Evolutionary conservation across 1,140 invertebrate species (phyloP).

Genomic region (Gyrodactylus salaris): DNA sequence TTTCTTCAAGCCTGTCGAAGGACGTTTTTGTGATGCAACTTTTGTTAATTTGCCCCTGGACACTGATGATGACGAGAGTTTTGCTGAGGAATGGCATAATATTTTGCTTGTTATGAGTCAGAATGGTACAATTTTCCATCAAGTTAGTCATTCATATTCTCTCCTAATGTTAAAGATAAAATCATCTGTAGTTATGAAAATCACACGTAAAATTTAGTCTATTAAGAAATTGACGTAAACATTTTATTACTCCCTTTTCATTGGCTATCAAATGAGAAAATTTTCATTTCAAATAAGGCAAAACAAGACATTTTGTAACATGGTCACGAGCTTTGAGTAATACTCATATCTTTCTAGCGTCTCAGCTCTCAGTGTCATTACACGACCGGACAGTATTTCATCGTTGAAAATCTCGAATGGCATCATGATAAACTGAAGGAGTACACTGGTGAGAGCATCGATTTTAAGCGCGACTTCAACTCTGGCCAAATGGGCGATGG

Average conservation of each 20-base stretch:
- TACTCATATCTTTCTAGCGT: not conserved
- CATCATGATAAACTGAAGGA: not conserved
- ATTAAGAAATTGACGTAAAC: too few relatives aligned
- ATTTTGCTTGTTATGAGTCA: not conserved
- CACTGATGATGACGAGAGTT: not conserved
- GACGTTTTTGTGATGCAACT: not conserved
- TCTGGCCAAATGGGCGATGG: not conserved
- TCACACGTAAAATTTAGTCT: too few relatives aligned
- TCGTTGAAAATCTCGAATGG: not conserved
- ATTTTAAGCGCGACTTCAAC: not conserved
- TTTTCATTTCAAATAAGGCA: too few relatives aligned
- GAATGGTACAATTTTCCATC: not conserved
- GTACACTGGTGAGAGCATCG: not conserved
- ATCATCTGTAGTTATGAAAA: too few relatives aligned
- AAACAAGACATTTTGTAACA: too few relatives aligned
- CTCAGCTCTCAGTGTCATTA: not conserved
- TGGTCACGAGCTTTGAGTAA: too few relatives aligned
- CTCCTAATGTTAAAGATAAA: too few relatives aligned
- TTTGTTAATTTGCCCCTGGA: not conserved
- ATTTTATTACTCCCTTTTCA: too few relatives aligned
- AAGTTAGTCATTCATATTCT: too few relatives aligned
- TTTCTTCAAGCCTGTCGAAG: not conserved
- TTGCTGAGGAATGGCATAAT: not conserved
- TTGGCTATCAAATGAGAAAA: too few relatives aligned
- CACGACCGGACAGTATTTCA: not conserved